phyloP scores from a whole-genome alignment of 2,888 invertebrate species.

The Sesia apiformis region DNA sequence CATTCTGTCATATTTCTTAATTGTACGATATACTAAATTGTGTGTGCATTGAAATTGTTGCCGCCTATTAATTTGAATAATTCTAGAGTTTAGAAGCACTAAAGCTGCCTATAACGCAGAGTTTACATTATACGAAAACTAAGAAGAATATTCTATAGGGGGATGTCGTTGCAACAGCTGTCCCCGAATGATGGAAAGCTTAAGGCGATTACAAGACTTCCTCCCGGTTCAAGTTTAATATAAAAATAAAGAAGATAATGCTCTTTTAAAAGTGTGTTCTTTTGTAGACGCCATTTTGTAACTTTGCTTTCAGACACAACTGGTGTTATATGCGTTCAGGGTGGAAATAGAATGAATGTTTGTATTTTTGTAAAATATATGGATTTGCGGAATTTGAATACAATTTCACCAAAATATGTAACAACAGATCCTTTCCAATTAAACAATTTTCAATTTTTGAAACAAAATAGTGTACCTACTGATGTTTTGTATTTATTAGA shows the following conservation, averaged over 20 bases:
- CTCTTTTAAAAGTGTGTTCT: slow-evolving; percentile 48
- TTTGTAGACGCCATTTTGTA: slow-evolving; percentile 28
- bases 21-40: too few species aligned
- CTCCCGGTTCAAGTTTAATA: slow-evolving; percentile 49
- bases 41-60: too few species aligned
- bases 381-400: too few species aligned
- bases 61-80: too few species aligned
- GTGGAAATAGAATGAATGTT: background rate
- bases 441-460: too few species aligned
- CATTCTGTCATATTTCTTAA: too few species aligned
- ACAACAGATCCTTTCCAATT: too few species aligned
- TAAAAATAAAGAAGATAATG: slow-evolving; percentile 64
- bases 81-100: too few species aligned
- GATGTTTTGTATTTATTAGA: too few species aligned
- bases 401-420: too few species aligned
- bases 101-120: too few species aligned
- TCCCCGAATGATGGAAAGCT: slow-evolving; percentile 59
- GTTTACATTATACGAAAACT: background rate
- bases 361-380: background rate
- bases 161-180: slow-evolving; percentile 41
- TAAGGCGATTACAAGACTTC: slow-evolving; percentile 52
- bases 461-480: too few species aligned
- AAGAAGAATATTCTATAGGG: background rate
- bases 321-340: background rate
- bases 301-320: slow-evolving; percentile 17